Evolutionary conservation across 2,797 vertebrate species (phyloP), one percentile per base, ranked within the genome.

Genomic region (Gallinago nigripennis): DNA sequence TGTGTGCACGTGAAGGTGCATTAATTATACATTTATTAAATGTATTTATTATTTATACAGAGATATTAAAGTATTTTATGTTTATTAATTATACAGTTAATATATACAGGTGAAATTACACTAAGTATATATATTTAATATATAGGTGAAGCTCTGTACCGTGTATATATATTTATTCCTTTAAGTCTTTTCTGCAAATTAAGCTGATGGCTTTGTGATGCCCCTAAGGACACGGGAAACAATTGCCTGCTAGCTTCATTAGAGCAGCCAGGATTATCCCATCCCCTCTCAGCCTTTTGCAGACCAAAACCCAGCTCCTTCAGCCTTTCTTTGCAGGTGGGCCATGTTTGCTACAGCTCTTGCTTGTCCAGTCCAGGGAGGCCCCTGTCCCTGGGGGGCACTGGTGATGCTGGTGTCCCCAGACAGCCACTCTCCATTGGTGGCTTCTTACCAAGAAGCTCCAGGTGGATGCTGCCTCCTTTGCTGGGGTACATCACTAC

Each of bases 11-110:
- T 19, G 53, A 82, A 90, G 65, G 14, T 75, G 57, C 61, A 93
- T 94, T 92, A 91, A 96, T 93, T 86, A 91, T 70, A 60, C 69
- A 80, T 95, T 93, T 92, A 84, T 76, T 71, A 90, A 81, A 50
- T 57, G 48, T 73, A 84, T 95, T 92, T 86, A 75, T 93, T 92
- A 93, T 94, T 89, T 56, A 80, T 82, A 31, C 31, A 11, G 48
- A 17, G 6, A 58, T 86, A 90, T 87, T 88, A 56, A 76, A 48
- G 48, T 89, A 73, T 82, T 93, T 92, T 58, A 37, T 72, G 51
- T 89, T 89, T 95, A 87, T 96, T 91, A 92, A 84, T 93, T 82
- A 85, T 70, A 73, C 24, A 70, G 19, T 54, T 77, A 70, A 66
- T 68, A 56, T 6, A 56, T 56, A 80, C 56, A 93, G 60, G 78